Percentiles rank a stretch among this genome's conserved stretches.
Evolutionary conservation across 2,888 invertebrate genomes (phyloP).

Genomic region (Rotaria socialis): DNA sequence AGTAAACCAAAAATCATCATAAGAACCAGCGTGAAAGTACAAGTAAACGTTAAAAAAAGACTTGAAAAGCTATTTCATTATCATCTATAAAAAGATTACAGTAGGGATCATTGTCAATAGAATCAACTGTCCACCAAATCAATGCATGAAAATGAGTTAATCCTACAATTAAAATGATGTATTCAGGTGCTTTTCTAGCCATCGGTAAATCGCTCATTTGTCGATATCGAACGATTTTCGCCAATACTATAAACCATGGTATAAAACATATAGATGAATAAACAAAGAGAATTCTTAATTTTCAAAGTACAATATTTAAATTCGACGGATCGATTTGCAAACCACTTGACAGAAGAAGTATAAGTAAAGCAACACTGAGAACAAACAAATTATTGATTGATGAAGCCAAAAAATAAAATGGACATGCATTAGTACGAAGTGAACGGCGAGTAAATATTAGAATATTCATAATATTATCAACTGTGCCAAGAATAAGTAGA

Average conservation of each 20-base stretch:
- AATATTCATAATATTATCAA: background rate
- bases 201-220: background rate
- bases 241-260: background rate
- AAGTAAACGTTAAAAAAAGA: background rate
- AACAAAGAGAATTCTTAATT: background rate
- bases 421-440: background rate
- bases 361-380: background rate
- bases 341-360: background rate
- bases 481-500: background rate
- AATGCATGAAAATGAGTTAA: background rate
- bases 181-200: background rate
- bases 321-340: background rate
- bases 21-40: background rate
- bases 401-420: background rate
- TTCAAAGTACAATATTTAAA: background rate
- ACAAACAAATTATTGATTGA: background rate
- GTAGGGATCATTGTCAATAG: background rate
- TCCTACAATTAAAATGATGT: background rate
- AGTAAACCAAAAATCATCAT: background rate
- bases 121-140: background rate
- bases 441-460: background rate
- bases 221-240: background rate
- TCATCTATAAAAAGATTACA: background rate
- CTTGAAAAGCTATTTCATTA: background rate
- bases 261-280: background rate